Evolutionary conservation across 1,140 invertebrate genomes (phyloP).

Genomic region (Agraylea sexmaculata): DNA sequence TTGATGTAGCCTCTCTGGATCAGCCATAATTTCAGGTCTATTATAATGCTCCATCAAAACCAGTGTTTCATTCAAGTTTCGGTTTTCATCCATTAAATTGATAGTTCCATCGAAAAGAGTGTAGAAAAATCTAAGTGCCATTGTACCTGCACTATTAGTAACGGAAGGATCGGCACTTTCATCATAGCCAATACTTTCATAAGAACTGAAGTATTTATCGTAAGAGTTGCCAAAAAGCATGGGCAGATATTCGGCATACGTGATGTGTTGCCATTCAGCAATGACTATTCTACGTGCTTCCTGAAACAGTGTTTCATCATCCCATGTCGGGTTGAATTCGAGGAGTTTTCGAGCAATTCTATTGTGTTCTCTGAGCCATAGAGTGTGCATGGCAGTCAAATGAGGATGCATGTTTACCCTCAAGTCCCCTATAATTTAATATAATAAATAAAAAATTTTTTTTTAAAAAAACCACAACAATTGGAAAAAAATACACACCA

Average conservation of each 20-base stretch:
- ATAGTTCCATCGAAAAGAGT: constrained; percentile 49
- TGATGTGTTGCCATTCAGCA: constrained; percentile 81
- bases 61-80: constrained; percentile 35
- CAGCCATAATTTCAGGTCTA: constrained; percentile 42
- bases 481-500: constrained; percentile 25
- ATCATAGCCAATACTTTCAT: constrained; percentile 36
- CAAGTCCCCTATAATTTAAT: constrained; percentile 45
- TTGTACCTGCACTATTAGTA: constrained; percentile 60
- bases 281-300: constrained; percentile 72
- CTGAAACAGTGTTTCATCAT: constrained; percentile 62
- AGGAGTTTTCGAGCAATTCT: constrained; percentile 55
- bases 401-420: constrained; percentile 71
- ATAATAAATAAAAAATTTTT: constrained; percentile 1
- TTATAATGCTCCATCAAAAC: constrained; percentile 46
- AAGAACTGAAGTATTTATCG: constrained; percentile 31
- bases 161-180: constrained; percentile 48
- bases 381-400: constrained; percentile 65
- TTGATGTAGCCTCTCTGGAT: constrained; percentile 42
- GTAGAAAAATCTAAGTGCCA: constrained; percentile 55
- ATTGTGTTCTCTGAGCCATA: constrained; percentile 86
- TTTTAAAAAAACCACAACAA: constrained; percentile 9
- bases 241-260: constrained; percentile 79
- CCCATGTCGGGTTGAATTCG: constrained; percentile 54
- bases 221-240: constrained; percentile 53
- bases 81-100: constrained; percentile 39